A percentile compares a stretch with the other conserved stretches of the same genome.
Evolutionary conservation across 2,888 invertebrate genomes (phyloP).

Genomic region (Crepidodera aurea): DNA sequence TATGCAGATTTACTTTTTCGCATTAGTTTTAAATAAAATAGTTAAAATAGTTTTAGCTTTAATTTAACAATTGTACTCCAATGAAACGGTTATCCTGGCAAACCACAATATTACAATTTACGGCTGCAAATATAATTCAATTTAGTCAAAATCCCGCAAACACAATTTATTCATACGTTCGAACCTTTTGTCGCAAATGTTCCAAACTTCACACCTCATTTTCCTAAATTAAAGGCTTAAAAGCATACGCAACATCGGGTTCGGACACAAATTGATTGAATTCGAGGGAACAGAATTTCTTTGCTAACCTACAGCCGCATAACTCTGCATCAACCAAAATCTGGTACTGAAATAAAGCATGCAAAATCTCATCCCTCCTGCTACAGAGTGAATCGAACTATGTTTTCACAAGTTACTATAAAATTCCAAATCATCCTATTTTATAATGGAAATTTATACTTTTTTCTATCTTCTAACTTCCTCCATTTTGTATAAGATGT

Average conservation of each 20-base stretch:
- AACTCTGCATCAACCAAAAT: conserved; percentile 8
- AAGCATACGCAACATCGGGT: neutral
- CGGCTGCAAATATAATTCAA: neutral
- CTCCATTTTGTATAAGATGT: too few species aligned
- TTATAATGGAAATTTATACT: too few species aligned
- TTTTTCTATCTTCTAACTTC: too few species aligned
- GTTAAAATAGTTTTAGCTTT: too few species aligned
- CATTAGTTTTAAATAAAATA: too few species aligned
- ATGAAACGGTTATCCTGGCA: too few species aligned
- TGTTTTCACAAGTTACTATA: too few species aligned
- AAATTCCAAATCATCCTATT: too few species aligned
- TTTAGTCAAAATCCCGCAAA: neutral
- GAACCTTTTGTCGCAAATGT: conserved; percentile 3
- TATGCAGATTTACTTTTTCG: too few species aligned
- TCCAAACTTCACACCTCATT: conserved; percentile 10
- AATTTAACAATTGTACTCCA: too few species aligned
- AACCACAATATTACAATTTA: too few species aligned
- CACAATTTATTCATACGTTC: conserved; percentile 6
- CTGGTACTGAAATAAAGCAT: conserved; percentile 10
- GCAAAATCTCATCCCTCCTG: conserved; percentile 4
- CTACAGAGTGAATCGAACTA: neutral
- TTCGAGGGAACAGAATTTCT: conserved; percentile 13
- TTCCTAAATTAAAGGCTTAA: conserved; percentile 15
- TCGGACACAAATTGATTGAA: conserved; percentile 18
- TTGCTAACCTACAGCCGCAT: conserved; percentile 6